Base-by-base conservation (phyloP, 1,140 invertebrate genomes). In the Drosophila ananassae region DNA sequence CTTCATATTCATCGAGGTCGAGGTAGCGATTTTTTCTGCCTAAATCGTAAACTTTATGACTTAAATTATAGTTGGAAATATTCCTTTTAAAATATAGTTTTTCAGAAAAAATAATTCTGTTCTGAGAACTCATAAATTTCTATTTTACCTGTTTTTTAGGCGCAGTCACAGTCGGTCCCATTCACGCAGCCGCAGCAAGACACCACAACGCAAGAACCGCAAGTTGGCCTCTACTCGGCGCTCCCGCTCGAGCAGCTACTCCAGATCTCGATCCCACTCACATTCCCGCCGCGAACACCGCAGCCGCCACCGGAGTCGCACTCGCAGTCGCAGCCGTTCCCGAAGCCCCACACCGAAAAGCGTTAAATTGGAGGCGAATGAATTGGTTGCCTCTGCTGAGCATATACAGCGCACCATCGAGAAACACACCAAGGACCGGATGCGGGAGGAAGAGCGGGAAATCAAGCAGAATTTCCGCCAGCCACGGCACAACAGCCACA, bases 221-320 rank as follows among this genome's bases (percentile, higher is more conserved):
- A 91, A 91, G 48, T 47, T 92, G 39, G 89, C 84, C 9, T 92
- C 89, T 0, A 92, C 90, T 2, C 87, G 91, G n/a, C 77, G 91
- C 4, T 92, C 91, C 2, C 87, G 81, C 22, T 79, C 91, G 22
- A 58, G 54, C 9, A 91, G 92, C 1, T 93, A 93, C 3, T 80
- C 91, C 7, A 92, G 92, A 25, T 94, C 93, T 0, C 76, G 63
- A 25, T 80, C 79, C 2, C 87, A 75, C 28, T 55, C 84, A 0
- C 76, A 77, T 39, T 52, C 79, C 0, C 59, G 71, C 0, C 92
- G 91, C 39, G 92, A 92, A 32, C 80, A 92, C 50, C 30, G 92
- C 79, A 72, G 92, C 28, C 37, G 48, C 22, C 64, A 57, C 51
- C 68, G 59, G 22, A 74, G 55, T 63, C 66, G 39, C 17, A 59